These are phyloP conservation scores for Stenichneumon culpator DNA, from an alignment of 2,888 invertebrate species.

Conservation along the genomic window DNA sequence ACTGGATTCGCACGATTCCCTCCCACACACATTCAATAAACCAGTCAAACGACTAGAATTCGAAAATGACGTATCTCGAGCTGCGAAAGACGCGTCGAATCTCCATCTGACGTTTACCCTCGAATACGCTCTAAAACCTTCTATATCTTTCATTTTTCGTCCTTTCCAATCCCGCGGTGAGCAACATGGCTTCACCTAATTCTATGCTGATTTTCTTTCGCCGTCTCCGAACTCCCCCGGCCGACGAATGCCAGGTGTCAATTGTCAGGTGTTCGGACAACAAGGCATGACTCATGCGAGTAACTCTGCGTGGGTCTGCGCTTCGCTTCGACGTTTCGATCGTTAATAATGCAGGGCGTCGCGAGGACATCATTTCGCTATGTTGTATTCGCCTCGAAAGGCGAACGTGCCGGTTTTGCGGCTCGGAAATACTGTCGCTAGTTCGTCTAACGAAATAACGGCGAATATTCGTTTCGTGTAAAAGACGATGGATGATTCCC, in stretches of 20 bases:
- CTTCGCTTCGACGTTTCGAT: conserved; percentile 26
- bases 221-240: neutral
- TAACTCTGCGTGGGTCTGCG: conserved; percentile 40
- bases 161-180: neutral
- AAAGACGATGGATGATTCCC: conserved; percentile 20
- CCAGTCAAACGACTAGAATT: neutral
- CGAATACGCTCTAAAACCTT: neutral
- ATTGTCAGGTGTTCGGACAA: conserved; percentile 66
- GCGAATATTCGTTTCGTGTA: conserved; percentile 2
- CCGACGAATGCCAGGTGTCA: conserved; percentile 67
- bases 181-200: neutral
- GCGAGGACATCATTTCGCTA: neutral
- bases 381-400: neutral
- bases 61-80: neutral
- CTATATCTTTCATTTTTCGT: neutral
- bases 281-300: conserved; percentile 68
- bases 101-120: neutral
- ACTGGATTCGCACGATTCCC: conserved; percentile 7
- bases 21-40: neutral
- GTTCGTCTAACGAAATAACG: neutral
- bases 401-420: neutral
- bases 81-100: neutral
- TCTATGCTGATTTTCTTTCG: neutral
- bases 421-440: neutral
- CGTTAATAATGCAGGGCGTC: conserved; percentile 39